Evolutionary conservation across 2,113 vertebrate genomes (phyloP), one percentile per base, ranked within the genome.

Genomic region (Kryptolebias marmoratus): DNA sequence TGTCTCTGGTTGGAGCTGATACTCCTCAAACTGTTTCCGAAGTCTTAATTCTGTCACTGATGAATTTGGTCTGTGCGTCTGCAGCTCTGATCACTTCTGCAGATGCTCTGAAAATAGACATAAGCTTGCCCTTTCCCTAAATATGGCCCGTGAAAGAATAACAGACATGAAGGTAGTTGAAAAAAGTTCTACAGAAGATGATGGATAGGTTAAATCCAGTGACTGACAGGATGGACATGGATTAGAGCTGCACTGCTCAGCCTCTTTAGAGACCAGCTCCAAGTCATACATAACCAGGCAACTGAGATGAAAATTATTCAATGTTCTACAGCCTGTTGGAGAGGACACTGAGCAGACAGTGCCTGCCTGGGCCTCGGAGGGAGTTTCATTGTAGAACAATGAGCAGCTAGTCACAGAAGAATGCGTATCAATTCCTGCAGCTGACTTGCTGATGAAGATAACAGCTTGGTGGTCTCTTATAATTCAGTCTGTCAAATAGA

Each of bases 181-280:
- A 79, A 60, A 47, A 71, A 71, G 73, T 88, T 90, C 89, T 81
- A 75, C 73, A 30, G 27, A 11, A 28, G 63, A 80, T 91, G 87
- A 92, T 84, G 83, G 89, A 92, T 89, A 71, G 87, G 61, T 89
- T 72, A 66, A 66, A 67, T 74, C 55, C 61, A 58, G 65, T 85
- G 84, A 90, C 68, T 90, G 90, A 88, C 90, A 81, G 77, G 62
- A 79, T 49, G 78, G 67, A 76, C 80, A 73, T 50, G 74, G 73
- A 73, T 57, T 81, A 60, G 59, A 77, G 82, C 84, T 83, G 81
- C 67, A 49, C 18, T 49, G 64, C 55, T 44, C 2, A 30, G 54
- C 73, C 72, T 18, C 84, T 69, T 70, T 45, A 32, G 85, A 75
- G 80, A 88, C 32, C 15, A 9, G 30, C 75, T 67, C 57, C 39